Conservation (phyloP, 2,797 vertebrate species). For the Tapirus indicus region DNA sequence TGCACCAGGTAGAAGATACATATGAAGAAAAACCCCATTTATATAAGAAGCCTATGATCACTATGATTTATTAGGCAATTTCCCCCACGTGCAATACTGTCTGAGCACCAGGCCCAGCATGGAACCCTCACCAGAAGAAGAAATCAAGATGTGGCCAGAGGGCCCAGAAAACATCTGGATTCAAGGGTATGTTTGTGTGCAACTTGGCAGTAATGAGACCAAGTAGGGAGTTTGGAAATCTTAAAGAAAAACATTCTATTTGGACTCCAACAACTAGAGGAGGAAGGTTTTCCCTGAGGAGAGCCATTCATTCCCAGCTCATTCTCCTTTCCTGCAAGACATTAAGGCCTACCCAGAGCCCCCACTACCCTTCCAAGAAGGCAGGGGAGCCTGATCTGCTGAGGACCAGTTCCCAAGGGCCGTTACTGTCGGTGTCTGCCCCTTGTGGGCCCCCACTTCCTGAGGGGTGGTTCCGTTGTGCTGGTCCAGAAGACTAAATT, state of each 20-base stretch:
- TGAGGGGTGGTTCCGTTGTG: conserved; percentile 23
- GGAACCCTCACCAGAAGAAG: conserved; percentile 52
- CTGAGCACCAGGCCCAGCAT: conserved; percentile 17
- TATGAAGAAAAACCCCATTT: conserved; percentile 67
- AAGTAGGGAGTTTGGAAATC: conserved; percentile 22
- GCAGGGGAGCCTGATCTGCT: background rate
- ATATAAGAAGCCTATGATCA: conserved; percentile 36
- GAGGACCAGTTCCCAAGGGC: accelerated
- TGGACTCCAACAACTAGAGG: background rate
- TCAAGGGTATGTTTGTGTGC: conserved; percentile 55
- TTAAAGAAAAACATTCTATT: conserved; percentile 51
- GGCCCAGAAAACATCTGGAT: background rate
- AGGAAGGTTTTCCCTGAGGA: background rate
- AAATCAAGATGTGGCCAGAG: conserved; percentile 52
- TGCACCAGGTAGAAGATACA: conserved; percentile 46
- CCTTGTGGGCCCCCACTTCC: background rate
- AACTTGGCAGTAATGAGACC: conserved; percentile 44
- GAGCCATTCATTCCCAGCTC: background rate
- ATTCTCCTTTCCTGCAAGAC: background rate
- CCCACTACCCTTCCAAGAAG: background rate
- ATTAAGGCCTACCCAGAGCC: background rate
- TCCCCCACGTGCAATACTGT: conserved; percentile 26
- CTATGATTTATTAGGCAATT: conserved; percentile 76
- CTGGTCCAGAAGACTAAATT: conserved; percentile 72
- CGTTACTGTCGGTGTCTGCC: background rate